These are phyloP conservation scores for Antechinus stuartii DNA, from an alignment of 2,113 vertebrate genomes.

Conservation along the genomic window DNA sequence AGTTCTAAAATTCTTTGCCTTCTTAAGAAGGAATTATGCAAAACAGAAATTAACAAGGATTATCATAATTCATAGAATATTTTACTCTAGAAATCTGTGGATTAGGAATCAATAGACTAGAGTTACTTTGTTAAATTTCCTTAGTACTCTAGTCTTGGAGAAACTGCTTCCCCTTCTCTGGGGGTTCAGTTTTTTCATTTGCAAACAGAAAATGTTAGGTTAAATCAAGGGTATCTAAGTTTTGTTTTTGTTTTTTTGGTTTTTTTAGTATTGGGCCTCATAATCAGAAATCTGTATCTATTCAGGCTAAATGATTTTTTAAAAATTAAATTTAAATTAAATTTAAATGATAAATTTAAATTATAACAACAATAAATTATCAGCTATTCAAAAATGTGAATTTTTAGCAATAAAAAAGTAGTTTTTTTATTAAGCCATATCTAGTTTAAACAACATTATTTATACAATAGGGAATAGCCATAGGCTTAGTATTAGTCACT, in stretches of 20 bases:
- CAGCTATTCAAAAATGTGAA: neutral
- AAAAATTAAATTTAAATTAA: no score
- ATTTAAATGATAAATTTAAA: no score
- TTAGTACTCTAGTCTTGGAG: neutral
- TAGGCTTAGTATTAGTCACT: no score
- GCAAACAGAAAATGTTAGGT: neutral
- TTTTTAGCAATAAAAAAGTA: neutral
- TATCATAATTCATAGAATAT: neutral
- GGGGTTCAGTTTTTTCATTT: neutral
- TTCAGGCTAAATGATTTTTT: neutral
- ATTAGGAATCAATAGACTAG: neutral
- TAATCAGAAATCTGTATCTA: neutral
- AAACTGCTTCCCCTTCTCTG: neutral
- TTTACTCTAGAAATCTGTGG: no score
- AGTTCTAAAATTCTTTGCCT: neutral
- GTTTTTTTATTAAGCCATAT: neutral
- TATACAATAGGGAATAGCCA: neutral
- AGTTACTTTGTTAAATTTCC: neutral
- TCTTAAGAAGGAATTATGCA: neutral
- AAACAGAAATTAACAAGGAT: neutral
- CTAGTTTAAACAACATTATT: neutral
- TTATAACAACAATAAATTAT: neutral
- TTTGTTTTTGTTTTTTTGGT: no score
- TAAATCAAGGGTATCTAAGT: neutral
- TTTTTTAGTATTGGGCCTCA: neutral